Evolutionary conservation across 2,113 vertebrate species (phyloP).

Genomic region (Cyanoramphus novaezelandiae): DNA sequence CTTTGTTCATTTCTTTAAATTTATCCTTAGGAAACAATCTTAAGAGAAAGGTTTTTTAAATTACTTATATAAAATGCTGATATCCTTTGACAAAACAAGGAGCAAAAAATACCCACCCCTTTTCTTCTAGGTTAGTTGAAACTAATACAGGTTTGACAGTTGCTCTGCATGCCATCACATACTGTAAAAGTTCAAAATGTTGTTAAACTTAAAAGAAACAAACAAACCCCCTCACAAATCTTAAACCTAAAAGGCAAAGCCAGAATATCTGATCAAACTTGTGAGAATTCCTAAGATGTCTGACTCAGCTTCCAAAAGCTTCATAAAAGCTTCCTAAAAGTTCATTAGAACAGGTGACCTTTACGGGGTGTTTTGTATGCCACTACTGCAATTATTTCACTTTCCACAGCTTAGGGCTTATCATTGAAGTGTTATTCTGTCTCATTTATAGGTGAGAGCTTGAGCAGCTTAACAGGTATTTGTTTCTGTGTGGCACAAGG

Average conservation of each 20-base stretch:
- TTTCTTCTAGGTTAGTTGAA: neutral
- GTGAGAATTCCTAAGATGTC: neutral
- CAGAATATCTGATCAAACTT: neutral
- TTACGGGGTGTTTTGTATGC: neutral
- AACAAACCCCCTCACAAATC: neutral
- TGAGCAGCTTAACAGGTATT: neutral
- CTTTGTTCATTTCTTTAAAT: constrained; percentile 66
- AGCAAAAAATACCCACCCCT: neutral
- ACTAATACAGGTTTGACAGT: neutral
- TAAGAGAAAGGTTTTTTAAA: constrained; percentile 40
- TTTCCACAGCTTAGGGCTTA: neutral
- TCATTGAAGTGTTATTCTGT: neutral
- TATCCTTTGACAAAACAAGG: neutral
- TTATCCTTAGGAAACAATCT: constrained; percentile 60
- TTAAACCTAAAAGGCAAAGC: neutral
- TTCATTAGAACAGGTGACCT: neutral
- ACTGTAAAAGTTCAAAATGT: neutral
- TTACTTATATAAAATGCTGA: constrained; percentile 27
- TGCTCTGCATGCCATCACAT: neutral
- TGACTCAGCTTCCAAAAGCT: neutral
- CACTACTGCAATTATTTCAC: neutral
- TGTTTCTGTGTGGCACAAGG: neutral
- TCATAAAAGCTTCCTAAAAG: neutral
- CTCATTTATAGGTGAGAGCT: neutral
- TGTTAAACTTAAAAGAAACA: neutral